A percentile compares a stretch with the other conserved stretches of the same genome.
These are phyloP conservation scores for Erpetoichthys calabaricus DNA, from an alignment of 2,797 vertebrate genomes.

Conservation along the genomic window DNA sequence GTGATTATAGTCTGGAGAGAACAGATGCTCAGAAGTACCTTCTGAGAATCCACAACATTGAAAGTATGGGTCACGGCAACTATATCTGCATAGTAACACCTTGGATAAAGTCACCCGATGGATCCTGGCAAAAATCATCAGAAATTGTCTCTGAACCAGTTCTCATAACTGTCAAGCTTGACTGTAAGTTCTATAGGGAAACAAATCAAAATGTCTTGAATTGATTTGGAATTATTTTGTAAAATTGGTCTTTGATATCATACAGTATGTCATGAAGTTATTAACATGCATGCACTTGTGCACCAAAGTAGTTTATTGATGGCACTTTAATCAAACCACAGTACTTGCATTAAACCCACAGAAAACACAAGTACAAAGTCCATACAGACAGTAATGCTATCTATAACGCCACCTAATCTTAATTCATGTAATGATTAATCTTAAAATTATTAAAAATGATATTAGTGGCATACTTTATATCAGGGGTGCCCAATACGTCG, in stretches of 20 bases:
- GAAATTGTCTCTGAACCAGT: constrained; percentile 59
- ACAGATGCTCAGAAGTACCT: constrained; percentile 49
- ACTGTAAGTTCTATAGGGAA: constrained; percentile 48
- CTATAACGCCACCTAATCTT: too few species aligned
- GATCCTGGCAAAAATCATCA: constrained; percentile 62
- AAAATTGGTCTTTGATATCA: not conserved
- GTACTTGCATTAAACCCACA: too few species aligned
- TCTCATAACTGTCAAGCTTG: constrained; percentile 75
- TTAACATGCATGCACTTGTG: too few species aligned
- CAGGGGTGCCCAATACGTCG: too few species aligned
- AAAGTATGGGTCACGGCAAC: constrained; percentile 76
- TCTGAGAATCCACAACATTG: constrained; percentile 61
- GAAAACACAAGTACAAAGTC: too few species aligned
- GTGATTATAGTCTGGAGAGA: constrained; percentile 69
- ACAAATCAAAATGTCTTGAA: not conserved
- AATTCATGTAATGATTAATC: too few species aligned
- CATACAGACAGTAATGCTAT: too few species aligned
- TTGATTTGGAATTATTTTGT: not conserved
- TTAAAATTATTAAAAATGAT: too few species aligned
- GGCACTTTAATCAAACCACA: too few species aligned
- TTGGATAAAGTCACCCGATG: constrained; percentile 66
- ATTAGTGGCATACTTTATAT: too few species aligned
- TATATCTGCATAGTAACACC: constrained; percentile 75
- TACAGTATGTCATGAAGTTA: too few species aligned
- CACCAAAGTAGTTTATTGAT: too few species aligned